Percentiles rank a stretch among this genome's conserved stretches.
phyloP scores from a whole-genome alignment of 2,113 vertebrate genomes.

The Corynorhinus townsendii region DNA sequence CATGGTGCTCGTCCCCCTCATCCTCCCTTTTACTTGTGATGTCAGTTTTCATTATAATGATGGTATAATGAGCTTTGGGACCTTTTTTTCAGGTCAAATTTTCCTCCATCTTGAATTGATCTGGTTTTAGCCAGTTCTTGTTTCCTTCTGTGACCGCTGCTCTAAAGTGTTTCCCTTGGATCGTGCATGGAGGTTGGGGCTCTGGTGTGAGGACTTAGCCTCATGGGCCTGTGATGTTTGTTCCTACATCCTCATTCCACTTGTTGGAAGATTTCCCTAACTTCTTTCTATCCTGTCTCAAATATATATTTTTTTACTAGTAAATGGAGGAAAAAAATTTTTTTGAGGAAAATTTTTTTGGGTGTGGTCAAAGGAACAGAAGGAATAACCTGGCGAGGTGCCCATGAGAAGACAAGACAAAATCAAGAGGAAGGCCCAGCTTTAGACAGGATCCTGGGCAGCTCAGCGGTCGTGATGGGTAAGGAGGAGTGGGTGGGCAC shows the following conservation, averaged over 20 bases:
- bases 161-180: not conserved
- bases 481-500: fast-evolving
- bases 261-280: not conserved
- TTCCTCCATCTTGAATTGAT: not conserved
- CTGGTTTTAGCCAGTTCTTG: not conserved
- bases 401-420: not conserved
- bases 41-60: not conserved
- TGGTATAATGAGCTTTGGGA: not conserved
- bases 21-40: not conserved
- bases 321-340: not conserved
- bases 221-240: not conserved
- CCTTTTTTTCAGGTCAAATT: not conserved
- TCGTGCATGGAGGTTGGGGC: not conserved
- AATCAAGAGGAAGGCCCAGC: not conserved
- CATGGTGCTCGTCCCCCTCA: not conserved
- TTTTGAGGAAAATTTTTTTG: not conserved
- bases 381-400: not conserved
- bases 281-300: not conserved
- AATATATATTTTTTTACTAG: not conserved
- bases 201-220: not conserved
- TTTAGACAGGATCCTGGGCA: fast-evolving
- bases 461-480: fast-evolving
- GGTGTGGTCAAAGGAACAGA: not conserved
- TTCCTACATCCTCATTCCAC: not conserved
- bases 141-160: not conserved